Evolutionary conservation across 1,140 invertebrate genomes (phyloP).

Genomic region (Drosophila prosaltans): DNA sequence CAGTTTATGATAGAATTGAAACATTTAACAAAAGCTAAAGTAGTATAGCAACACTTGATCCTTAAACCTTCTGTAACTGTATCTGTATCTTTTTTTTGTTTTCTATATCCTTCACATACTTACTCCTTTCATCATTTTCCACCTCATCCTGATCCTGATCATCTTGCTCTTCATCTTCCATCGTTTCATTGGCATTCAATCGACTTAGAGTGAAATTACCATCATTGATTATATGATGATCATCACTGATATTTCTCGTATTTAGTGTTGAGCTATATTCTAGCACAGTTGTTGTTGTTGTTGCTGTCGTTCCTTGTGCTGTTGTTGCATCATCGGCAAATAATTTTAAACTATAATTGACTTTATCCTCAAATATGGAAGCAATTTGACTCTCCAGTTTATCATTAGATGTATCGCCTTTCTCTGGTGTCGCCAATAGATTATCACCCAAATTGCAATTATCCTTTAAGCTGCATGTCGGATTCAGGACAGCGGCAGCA

Average conservation of each 20-base stretch:
- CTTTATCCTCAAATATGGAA: constrained; percentile 80
- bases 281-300: constrained; percentile 53
- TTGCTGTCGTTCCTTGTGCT: constrained; percentile 26
- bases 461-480: constrained; percentile 75
- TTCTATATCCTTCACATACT: constrained; percentile 19
- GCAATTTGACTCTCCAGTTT: constrained; percentile 75
- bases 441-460: constrained; percentile 78
- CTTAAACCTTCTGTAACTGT: too few species aligned
- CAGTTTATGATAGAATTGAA: too few species aligned
- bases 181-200: constrained; percentile 13
- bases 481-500: constrained; percentile 43
- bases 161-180: background rate
- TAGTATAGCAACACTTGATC: too few species aligned
- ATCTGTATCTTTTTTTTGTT: too few species aligned
- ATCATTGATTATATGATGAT: constrained; percentile 23
- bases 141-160: constrained; percentile 42
- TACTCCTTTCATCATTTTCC: constrained; percentile 70
- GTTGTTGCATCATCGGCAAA: constrained; percentile 68
- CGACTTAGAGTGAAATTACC: constrained; percentile 57
- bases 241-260: constrained; percentile 58
- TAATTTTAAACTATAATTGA: constrained; percentile 76
- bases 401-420: constrained; percentile 44
- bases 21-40: too few species aligned
- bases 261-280: constrained; percentile 55
- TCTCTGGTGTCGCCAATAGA: constrained; percentile 41